phyloP scores from a whole-genome alignment of 2,888 invertebrate species.

The Aphidius colemani region DNA sequence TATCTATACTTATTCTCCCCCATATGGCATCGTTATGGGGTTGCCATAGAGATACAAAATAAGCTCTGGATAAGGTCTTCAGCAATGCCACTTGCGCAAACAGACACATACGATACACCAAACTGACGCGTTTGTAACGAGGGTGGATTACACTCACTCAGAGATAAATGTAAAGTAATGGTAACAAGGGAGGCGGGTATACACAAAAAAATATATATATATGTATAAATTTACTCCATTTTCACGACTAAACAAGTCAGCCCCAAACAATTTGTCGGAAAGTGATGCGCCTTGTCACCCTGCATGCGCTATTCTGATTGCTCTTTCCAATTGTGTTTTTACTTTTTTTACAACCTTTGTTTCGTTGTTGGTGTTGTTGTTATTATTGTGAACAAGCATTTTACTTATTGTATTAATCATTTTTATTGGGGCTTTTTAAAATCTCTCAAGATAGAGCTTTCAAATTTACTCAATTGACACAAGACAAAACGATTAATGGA shows the following conservation, averaged over 20 bases:
- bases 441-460: too few species aligned
- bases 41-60: slow-evolving; percentile 48
- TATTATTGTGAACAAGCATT: too few species aligned
- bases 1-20: slow-evolving; percentile 10
- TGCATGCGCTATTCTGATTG: slow-evolving; percentile 15
- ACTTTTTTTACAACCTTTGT: slow-evolving; percentile 31
- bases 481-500: neutral
- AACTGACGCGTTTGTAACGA: slow-evolving; percentile 8
- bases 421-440: slow-evolving; percentile 2
- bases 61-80: slow-evolving; percentile 28
- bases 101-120: neutral
- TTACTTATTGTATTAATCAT: neutral
- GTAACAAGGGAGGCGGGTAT: slow-evolving; percentile 56
- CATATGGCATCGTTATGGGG: slow-evolving; percentile 39
- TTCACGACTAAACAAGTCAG: slow-evolving; percentile 57
- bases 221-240: slow-evolving; percentile 56
- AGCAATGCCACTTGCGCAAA: slow-evolving; percentile 18
- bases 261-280: slow-evolving; percentile 59
- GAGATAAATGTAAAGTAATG: slow-evolving; percentile 59
- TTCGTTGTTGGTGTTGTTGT: slow-evolving; percentile 18
- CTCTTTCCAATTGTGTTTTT: slow-evolving; percentile 33
- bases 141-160: slow-evolving; percentile 46
- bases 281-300: slow-evolving; percentile 47
- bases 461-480: neutral
- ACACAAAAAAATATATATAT: too few species aligned